These are phyloP conservation scores for Crocidura indochinensis DNA, from an alignment of 2,797 vertebrate species.

Conservation along the genomic window DNA sequence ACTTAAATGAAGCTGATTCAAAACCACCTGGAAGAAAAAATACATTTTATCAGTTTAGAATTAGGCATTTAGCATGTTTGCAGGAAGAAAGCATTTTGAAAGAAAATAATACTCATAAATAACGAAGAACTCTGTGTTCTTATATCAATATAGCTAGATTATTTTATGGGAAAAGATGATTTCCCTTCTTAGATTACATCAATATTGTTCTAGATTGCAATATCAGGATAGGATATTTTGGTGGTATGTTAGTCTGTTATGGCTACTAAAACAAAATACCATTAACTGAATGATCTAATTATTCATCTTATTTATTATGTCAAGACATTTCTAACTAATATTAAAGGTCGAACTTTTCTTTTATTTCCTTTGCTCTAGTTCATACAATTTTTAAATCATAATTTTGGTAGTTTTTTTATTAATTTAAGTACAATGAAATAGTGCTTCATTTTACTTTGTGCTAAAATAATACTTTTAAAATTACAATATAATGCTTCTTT, in stretches of 20 bases:
- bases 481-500: neutral
- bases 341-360: neutral
- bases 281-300: neutral
- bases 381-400: neutral
- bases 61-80: neutral
- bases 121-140: neutral
- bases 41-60: neutral
- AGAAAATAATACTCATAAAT: neutral
- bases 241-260: neutral
- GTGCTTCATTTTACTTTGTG: neutral
- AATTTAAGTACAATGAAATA: neutral
- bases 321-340: conserved; percentile 21
- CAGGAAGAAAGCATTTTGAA: neutral
- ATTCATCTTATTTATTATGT: neutral
- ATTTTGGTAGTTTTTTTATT: neutral
- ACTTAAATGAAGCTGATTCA: neutral
- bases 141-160: neutral
- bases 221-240: neutral
- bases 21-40: conserved; percentile 5
- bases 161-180: neutral
- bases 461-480: neutral
- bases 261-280: neutral
- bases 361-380: neutral
- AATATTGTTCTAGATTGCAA: neutral
- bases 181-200: neutral